Evolutionary conservation across 2,113 vertebrate genomes (phyloP).

Genomic region (Dendropsophus ebraccatus): DNA sequence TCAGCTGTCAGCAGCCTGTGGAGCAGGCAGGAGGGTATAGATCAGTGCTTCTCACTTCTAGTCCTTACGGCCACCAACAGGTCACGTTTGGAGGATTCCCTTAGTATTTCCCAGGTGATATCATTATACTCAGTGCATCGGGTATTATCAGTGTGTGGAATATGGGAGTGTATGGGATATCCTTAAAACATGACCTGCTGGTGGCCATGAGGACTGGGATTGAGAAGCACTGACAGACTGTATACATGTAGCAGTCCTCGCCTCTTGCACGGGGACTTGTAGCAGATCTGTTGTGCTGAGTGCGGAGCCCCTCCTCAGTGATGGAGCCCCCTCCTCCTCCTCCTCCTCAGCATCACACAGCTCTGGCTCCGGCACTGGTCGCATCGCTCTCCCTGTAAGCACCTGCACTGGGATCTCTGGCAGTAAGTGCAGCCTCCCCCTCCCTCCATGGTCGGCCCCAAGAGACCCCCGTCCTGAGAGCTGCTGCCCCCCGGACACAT

Average conservation of each 20-base stretch:
- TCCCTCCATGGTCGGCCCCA: not conserved
- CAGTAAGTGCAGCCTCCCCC: conserved; percentile 5
- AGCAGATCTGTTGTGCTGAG: not conserved
- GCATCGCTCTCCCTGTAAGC: not conserved
- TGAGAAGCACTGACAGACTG: not conserved
- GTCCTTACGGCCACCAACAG: no score
- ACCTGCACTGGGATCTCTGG: not conserved
- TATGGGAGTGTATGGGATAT: no score
- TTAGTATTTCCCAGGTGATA: no score
- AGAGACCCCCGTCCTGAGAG: not conserved
- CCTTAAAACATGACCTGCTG: no score
- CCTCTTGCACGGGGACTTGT: not conserved
- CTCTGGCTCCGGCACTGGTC: not conserved
- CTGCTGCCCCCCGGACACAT: not conserved
- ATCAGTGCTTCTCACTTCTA: no score
- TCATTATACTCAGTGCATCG: no score
- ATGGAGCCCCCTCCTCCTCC: conserved; percentile 39
- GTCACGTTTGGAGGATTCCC: no score
- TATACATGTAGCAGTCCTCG: not conserved
- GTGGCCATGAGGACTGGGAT: no score
- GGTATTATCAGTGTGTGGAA: no score
- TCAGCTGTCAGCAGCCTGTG: no score
- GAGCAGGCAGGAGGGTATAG: no score
- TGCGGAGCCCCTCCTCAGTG: not conserved
- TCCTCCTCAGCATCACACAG: not conserved